Evolutionary conservation across 2,888 invertebrate genomes (phyloP), one percentile per base, ranked within the genome.

Genomic region (Acanthosepion esculentum): DNA sequence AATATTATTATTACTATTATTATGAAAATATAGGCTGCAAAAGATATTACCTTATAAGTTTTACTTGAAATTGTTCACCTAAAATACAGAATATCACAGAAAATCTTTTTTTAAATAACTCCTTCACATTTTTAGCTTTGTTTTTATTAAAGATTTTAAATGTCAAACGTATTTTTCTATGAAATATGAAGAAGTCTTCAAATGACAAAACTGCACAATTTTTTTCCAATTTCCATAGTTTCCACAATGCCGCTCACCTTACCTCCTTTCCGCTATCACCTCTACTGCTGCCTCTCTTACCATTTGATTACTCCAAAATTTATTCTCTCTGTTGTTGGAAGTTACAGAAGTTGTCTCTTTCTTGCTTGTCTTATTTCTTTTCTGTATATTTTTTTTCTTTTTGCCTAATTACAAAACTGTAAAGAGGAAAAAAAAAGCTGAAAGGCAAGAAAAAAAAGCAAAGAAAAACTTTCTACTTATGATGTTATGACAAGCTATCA

Each of bases 401-500:
- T 78, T n/a, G n/a, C n/a, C 78, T 78, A 78, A 78, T 78, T 78
- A 33, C 78, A 78, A 78, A 78, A 78, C n/a, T n/a, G n/a, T 78
- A 78, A 78, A 78, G 78, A 78, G n/a, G n/a, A n/a, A 12, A 78
- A 33, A 15, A 78, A n/a, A 12, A 6, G 5, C 20, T 18, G 20
- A 15, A 55, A 55, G 20, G 20, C 41, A 41, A 55, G 20, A 55
- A 20, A 55, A n/a, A 78, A 78, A 78, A 78, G n/a, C 7, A 29
- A 78, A 78, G 41, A 41, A n/a, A 78, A 10, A 0, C n/a, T 78
- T 78, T 78, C 78, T 78, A 78, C 78, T 33, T 78, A 78, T 78
- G 78, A 78, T 78, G 78, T 78, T 78, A 78, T 78, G 78, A 78
- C 78, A 78, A 78, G 78, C 78, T n/a, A 78, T 78, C 78, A 78